Base-by-base conservation (phyloP, 1,140 invertebrate genomes). In the Papilio aristodemus region DNA sequence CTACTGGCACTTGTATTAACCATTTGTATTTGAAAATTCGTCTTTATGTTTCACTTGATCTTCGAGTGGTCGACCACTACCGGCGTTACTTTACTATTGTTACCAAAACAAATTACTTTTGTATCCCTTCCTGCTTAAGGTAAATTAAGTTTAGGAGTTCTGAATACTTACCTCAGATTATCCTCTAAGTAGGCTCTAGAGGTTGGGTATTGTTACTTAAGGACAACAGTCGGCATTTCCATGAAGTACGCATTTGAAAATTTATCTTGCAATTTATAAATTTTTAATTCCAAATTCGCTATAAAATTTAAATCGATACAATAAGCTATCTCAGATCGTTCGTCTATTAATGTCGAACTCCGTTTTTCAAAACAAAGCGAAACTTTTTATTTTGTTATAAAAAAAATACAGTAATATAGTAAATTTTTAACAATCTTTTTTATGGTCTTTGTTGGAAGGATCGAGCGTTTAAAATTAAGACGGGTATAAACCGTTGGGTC, bases 401-500 rank as follows among this genome's bases (percentile, higher is more conserved):
- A n/a, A n/a, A 32, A 32, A 32, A 32, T 32, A 22, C 11, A 0
- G 14, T 17, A 17, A 46, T n/a, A 46, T 19, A 19, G 43, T 46
- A 19, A 10, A 46, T 46, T 46, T 46, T 46, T 54, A 22, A 54
- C 9, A 54, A 25, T 22, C 17, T 22, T 11, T 9, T 25, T 0
- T 5, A 22, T 0, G 9, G n/a, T n/a, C 10, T 54, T 54, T 14
- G 41, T 43, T 14, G 7, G 19, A 25, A 54, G 46, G 46, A 17
- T 50, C 17, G 17, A 14, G 5, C 9, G 38, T 25, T 39, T n/a
- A 27, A 41, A 64, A 64, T 41, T 66, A 66, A 66, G 63, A 25
- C 41, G 41, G 14, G n/a, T 6, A 66, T 66, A 50, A 66, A 50
- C 22, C 39, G 25, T 46, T 32, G 39, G 63, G 63, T 66, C 63